These are phyloP conservation scores for rat (Rattus norvegicus) DNA, from an alignment of 2,113 vertebrate genomes.

Conservation along the genomic window GRCr8 NC_086022.1:36261501-36262000, in stretches of 20 bases:
- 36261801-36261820: background rate
- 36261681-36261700: background rate
- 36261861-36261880: background rate
- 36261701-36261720: no score
- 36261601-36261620: background rate
- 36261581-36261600: background rate
- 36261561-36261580: background rate
- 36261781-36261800: background rate
- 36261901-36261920: background rate
- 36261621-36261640: background rate
- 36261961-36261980: background rate
- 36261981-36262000: no score
- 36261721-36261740: background rate
- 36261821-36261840: background rate
- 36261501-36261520: background rate
- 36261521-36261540: slow-evolving; percentile 7
- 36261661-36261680: background rate
- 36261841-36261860: background rate
- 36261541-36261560: background rate
- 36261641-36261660: background rate
- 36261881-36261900: background rate
- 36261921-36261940: background rate
- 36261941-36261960: background rate
- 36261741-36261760: background rate
- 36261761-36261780: background rate